Evolutionary conservation across 2,888 invertebrate genomes (phyloP), one percentile per base, ranked within the genome.

Genomic region (Drosophila meridionalis): DNA sequence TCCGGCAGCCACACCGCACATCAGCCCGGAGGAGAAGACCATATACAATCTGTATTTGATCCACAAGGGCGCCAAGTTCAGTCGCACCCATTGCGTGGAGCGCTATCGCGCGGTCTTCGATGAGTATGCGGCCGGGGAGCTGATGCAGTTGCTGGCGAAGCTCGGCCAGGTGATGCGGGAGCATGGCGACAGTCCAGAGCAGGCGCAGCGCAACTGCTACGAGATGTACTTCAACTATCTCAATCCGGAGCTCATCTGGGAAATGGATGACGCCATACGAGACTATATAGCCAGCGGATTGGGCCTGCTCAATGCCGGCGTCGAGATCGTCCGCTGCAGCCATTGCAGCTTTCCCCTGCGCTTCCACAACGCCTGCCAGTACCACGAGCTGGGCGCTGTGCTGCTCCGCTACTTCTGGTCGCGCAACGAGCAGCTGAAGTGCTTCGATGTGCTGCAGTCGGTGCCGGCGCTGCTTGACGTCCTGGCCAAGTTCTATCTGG

Each of bases 151-250:
- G 61, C 80, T 93, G 6, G 78, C 76, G 9, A 93, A 93, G 69
- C 73, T 93, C 14, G 87, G 91, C 20, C 73, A 76, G 14, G 83
- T 93, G 7, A 93, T 93, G 92, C 78, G 89, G 36, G 93, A 93
- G 57, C 89, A 93, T 58, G 93, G 93, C 11, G 92, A 93, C 59
- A 87, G 73, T 34, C 72, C 73, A 40, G 77, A 89, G n/a, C 90
- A 92, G 63, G 91, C 93, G 56, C 91, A 89, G 47, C 85, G 90
- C 57, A 91, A 92, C 69, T 93, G 93, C 73, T 93, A 90, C 69
- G 92, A 92, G 60, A 93, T 93, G 92, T 93, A 93, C 72, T 93
- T 93, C 58, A 91, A 93, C 73, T 93, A 93, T 82, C 80, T 93
- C 57, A 93, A 93, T 69, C 91, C 92, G 12, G 93, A 93, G 67